phyloP scores from a whole-genome alignment of 2,888 invertebrate species.

The Onchidella celtica region DNA sequence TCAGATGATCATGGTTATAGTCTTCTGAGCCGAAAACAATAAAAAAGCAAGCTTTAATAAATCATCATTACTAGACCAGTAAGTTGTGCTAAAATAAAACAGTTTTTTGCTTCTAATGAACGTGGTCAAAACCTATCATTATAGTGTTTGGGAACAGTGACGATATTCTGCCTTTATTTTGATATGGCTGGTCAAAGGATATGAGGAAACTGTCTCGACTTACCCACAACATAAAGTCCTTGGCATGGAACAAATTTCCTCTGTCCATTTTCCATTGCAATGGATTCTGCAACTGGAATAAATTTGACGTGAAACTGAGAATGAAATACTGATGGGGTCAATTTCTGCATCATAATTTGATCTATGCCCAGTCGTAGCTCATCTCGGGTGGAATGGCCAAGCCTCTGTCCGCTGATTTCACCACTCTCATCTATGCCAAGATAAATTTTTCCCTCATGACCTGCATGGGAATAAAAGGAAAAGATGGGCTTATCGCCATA shows the following conservation, averaged over 20 bases:
- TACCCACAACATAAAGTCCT: slow-evolving; percentile 14
- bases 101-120: too few species aligned
- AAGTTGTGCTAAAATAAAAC: too few species aligned
- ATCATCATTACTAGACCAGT: too few species aligned
- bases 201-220: too few species aligned
- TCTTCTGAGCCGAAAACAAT: too few species aligned
- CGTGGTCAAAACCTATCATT: too few species aligned
- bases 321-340: slow-evolving; percentile 18
- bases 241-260: background rate
- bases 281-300: slow-evolving; percentile 14
- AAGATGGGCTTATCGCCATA: background rate
- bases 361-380: slow-evolving; percentile 30
- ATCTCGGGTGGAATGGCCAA: slow-evolving; percentile 5
- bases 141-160: too few species aligned
- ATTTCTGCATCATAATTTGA: background rate
- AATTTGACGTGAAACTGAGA: slow-evolving; percentile 20
- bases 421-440: slow-evolving; percentile 8
- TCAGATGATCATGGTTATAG: too few species aligned
- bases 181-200: too few species aligned
- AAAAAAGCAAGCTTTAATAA: too few species aligned
- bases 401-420: background rate
- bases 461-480: background rate
- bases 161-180: too few species aligned
- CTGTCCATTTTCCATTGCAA: background rate
- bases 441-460: slow-evolving; percentile 10